Base-by-base conservation (phyloP, 2,797 vertebrate species). In the Rachycentron canadum region DNA sequence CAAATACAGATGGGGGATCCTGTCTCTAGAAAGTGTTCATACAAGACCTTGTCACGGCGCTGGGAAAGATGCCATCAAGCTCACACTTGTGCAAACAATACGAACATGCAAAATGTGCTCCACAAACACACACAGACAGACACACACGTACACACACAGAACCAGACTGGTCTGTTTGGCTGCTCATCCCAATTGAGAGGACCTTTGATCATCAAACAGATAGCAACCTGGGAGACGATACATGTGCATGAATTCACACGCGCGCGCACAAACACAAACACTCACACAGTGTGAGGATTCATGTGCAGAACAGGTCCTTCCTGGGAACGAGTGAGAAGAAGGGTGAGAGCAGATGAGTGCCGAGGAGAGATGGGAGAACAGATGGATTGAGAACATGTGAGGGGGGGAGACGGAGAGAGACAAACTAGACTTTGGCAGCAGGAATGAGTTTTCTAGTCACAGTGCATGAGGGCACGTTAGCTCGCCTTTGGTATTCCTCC, bases 181-280 rank as follows among this genome's bases (percentile, higher is more conserved):
- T 67, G 80, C 78, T 84, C 84, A 81, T 86, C 81, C 76, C 79
- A 61, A 69, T 69, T 43, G 76, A 81, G 77, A 59, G 38, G 61
- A 43, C 71, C 86, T 91, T 90, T 92, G 88, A 91, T 93, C 88
- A 90, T 90, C 91, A 91, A 89, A 89, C 82, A 82, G 66, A 82
- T 82, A 85, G 72, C 67, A 87, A 89, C 84, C 72, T 82, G 66
- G 38, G 71, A 81, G 69, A 79, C 49, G 60, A 66, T 76, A 81
- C 56, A 4, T 82, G 66, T 11, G 66, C 69, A 56, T 19, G n/a
- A 23, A 66, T 58, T 34, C 57, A 25, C 67, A n/a, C 7, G 17
- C 16, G 17, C n/a, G 41, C 14, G 49, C n/a, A 16, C n/a, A 14
- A 9, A 56, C 50, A 19, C 65, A 34, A 43, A 57, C 47, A 25